These are phyloP conservation scores for Drosophila asahinai DNA, from an alignment of 1,140 invertebrate genomes.

Conservation along the genomic window DNA sequence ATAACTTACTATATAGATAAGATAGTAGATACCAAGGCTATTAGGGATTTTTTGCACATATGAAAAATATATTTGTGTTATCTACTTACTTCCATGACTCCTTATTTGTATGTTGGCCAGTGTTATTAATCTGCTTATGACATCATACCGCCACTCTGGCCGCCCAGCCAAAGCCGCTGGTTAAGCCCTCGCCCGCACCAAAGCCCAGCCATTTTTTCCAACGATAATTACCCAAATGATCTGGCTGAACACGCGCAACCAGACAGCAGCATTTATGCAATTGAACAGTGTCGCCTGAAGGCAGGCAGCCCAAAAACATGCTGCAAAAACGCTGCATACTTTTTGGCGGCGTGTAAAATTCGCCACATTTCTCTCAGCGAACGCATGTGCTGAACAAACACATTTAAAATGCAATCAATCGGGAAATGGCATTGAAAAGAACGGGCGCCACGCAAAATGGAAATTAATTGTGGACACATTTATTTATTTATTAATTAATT, in stretches of 20 bases:
- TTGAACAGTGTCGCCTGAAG: slow-evolving; percentile 7
- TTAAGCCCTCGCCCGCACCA: slow-evolving; percentile 1
- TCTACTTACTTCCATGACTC: not conserved
- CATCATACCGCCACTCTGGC: slow-evolving; percentile 16
- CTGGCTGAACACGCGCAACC: slow-evolving; percentile 17
- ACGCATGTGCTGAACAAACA: slow-evolving; percentile 18
- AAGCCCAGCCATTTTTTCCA: slow-evolving; percentile 13
- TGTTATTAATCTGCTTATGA: slow-evolving; percentile 26
- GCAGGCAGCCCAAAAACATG: slow-evolving; percentile 1
- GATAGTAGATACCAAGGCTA: no score
- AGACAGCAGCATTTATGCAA: slow-evolving; percentile 19
- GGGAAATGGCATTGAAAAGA: slow-evolving; percentile 21
- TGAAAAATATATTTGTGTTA: no score
- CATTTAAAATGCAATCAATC: slow-evolving; percentile 71
- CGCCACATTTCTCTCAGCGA: not conserved
- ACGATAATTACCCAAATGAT: slow-evolving; percentile 36
- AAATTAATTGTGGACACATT: slow-evolving; percentile 69
- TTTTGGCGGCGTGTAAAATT: slow-evolving; percentile 29
- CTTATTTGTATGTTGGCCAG: slow-evolving; percentile 11
- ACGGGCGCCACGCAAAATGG: slow-evolving; percentile 40
- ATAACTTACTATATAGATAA: no score
- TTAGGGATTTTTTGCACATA: no score
- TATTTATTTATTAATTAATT: slow-evolving; percentile 53
- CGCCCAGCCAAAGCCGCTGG: slow-evolving; percentile 4
- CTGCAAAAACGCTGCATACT: slow-evolving; percentile 31